Evolutionary conservation across 2,888 invertebrate genomes (phyloP).

Genomic region (Agonum fuliginosum): DNA sequence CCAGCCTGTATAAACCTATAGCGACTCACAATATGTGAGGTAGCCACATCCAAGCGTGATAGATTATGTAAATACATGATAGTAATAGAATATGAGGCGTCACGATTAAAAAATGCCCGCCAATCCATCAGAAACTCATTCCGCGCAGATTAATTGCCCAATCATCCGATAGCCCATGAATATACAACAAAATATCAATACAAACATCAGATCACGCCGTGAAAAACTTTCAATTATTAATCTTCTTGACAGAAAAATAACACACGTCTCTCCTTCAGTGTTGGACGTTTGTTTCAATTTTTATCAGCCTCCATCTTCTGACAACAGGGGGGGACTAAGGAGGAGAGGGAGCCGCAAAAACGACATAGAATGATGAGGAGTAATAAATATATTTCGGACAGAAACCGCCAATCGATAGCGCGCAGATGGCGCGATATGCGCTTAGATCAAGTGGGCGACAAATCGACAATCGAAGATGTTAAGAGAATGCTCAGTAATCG

Average conservation of each 20-base stretch:
- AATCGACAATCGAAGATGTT: conserved; percentile 2
- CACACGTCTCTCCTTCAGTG: conserved; percentile 1
- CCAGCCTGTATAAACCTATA: no score
- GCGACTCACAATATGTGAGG: no score
- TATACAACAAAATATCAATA: background rate
- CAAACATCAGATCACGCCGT: background rate
- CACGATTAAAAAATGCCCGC: no score
- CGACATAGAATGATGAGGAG: background rate
- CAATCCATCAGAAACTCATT: background rate
- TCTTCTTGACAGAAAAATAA: conserved; percentile 27
- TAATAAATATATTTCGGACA: conserved; percentile 29
- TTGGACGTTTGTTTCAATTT: conserved; percentile 29
- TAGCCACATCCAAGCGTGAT: no score
- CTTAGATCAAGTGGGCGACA: background rate
- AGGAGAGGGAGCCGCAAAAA: background rate
- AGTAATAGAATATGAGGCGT: no score
- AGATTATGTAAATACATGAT: no score
- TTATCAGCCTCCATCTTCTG: conserved; percentile 18
- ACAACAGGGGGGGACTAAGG: conserved; percentile 15
- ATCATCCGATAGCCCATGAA: background rate
- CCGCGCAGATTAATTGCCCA: background rate
- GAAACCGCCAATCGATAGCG: background rate
- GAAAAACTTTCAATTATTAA: conserved; percentile 10
- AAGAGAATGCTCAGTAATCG: no score
- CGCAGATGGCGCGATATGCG: background rate